Evolutionary conservation across 2,888 invertebrate species (phyloP), one percentile per base, ranked within the genome.

Genomic region (Tanypteryx hageni): DNA sequence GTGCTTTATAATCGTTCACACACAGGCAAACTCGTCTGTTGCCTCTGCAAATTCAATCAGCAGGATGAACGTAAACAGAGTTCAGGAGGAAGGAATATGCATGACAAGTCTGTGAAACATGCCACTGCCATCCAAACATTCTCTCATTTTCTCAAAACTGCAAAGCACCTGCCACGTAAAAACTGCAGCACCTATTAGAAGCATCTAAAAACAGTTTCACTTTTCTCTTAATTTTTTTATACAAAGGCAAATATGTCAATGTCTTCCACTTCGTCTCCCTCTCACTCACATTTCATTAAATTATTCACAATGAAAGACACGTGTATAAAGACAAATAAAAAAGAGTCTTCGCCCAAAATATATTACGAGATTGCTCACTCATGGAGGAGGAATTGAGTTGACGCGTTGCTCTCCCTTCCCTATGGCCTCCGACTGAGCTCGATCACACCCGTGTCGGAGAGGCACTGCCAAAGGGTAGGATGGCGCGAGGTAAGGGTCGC

Each of bases 221-320:
- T 83, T 81, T 84, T 82, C 44, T 58, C 44, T 82, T 82, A 82
- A 83, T 92, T 57, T 57, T 61, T 92, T 82, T 82, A 82, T 92
- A 82, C 82, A 81, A 92, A 82, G 81, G 81, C 82, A 82, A 57
- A 31, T 81, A 58, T 81, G 68, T 82, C 92, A 92, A 58, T 56
- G 81, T 92, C 82, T 59, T 61, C 81, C 92, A 56, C 85, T 56
- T 57, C 44, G 11, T 85, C 85, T 56, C 44, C 18, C 85, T 13
- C 85, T 85, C 89, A 64, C 13, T 18, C 89, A 89, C 92, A 92
- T 92, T 92, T 92, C 92, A 89, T 92, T 85, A 92, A 86, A 92
- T 93, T 92, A 92, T 92, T 92, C 92, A 93, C 92, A 92, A 92
- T 93, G 93, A 93, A 93, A 93, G 93, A 93, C 93, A 93, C 81